Percentiles rank a stretch among this genome's conserved stretches.
Evolutionary conservation across 2,888 invertebrate species (phyloP).

Genomic region (Andrena bicolor): DNA sequence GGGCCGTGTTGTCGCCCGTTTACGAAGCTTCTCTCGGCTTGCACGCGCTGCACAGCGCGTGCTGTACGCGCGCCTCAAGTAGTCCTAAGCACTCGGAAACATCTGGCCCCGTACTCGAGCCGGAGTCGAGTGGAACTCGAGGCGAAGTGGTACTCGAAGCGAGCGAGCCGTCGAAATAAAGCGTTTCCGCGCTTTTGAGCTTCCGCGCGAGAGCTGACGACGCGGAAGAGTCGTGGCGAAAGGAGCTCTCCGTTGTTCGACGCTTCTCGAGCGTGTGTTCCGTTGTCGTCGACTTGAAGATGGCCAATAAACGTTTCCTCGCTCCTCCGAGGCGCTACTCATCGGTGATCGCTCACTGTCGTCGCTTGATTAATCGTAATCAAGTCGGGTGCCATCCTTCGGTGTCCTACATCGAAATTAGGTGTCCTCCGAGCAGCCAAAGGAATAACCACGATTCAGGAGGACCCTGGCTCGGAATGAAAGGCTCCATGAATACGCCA

Average conservation of each 20-base stretch:
- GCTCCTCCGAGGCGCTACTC: neutral
- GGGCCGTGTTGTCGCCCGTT: slow-evolving; percentile 57
- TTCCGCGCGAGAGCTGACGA: slow-evolving; percentile 59
- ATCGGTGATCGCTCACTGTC: neutral
- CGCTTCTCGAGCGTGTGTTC: slow-evolving; percentile 16
- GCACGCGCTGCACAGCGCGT: slow-evolving; percentile 64
- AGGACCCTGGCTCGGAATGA: neutral
- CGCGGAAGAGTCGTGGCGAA: slow-evolving; percentile 26
- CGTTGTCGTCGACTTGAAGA: slow-evolving; percentile 27
- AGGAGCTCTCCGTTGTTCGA: slow-evolving; percentile 20
- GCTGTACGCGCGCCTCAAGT: slow-evolving; percentile 68
- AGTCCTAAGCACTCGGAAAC: slow-evolving; percentile 70
- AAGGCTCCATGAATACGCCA: neutral
- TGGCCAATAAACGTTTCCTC: slow-evolving; percentile 54
- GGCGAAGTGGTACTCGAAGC: slow-evolving; percentile 64
- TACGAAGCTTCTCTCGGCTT: slow-evolving; percentile 49
- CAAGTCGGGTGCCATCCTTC: too few relatives aligned
- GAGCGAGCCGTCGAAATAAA: slow-evolving; percentile 65
- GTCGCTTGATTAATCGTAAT: too few relatives aligned
- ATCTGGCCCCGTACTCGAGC: slow-evolving; percentile 69
- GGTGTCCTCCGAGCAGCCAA: too few relatives aligned
- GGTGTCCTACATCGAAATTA: too few relatives aligned
- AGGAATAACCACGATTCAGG: too few relatives aligned
- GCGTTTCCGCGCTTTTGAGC: slow-evolving; percentile 79
- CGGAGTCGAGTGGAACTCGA: slow-evolving; percentile 68